phyloP scores from a whole-genome alignment of 2,113 vertebrate species.

The Mystacornis crossleyi region DNA sequence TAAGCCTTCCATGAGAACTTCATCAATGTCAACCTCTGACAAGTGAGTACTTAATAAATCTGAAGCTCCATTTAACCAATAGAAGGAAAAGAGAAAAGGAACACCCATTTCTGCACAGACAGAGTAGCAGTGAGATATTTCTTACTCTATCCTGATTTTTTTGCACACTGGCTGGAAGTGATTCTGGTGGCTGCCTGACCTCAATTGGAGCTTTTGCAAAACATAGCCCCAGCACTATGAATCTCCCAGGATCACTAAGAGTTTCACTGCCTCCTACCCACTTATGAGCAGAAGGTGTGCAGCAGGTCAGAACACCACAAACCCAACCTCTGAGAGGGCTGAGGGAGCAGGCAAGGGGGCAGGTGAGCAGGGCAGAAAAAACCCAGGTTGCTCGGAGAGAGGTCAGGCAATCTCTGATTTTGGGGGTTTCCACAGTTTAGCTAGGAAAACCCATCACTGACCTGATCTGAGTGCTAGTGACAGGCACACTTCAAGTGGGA shows the following conservation, averaged over 20 bases:
- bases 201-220: neutral
- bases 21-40: neutral
- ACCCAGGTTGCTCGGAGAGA: rapidly evolving
- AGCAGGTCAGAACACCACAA: neutral
- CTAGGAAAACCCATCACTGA: neutral
- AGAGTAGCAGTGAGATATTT: neutral
- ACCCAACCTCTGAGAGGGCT: rapidly evolving
- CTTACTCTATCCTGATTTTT: neutral
- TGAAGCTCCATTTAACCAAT: neutral
- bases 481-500: neutral
- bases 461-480: neutral
- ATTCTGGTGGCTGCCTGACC: neutral
- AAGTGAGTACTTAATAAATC: neutral
- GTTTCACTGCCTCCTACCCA: neutral
- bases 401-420: neutral
- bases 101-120: neutral
- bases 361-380: rapidly evolving
- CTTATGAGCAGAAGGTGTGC: neutral
- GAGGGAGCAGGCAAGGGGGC: neutral
- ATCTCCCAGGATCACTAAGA: neutral
- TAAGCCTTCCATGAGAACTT: constrained; percentile 3
- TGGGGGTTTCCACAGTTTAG: neutral
- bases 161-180: neutral
- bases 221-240: neutral
- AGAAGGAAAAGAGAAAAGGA: neutral